Conservation (phyloP, 2,797 vertebrate genomes). For the Pelobates cultripes region DNA sequence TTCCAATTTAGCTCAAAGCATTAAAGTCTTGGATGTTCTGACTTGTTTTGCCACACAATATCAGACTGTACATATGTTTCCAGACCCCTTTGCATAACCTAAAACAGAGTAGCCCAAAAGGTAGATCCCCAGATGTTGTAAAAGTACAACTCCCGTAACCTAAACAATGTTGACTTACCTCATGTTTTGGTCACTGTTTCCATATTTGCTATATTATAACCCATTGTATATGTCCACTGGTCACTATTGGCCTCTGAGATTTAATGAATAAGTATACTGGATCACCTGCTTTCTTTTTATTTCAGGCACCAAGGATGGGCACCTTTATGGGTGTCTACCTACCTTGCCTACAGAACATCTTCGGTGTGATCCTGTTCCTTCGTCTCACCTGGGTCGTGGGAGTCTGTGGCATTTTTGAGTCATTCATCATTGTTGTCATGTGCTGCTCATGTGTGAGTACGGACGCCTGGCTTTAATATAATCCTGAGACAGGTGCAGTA, state of each 20-base stretch:
- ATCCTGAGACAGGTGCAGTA: not conserved
- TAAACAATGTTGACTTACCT: too few relatives aligned
- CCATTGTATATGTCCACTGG: not conserved
- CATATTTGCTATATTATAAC: not conserved
- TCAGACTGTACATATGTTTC: too few relatives aligned
- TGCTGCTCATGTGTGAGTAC: conserved; percentile 95
- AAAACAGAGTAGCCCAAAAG: too few relatives aligned
- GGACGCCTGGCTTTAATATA: not conserved
- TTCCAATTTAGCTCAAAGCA: too few relatives aligned
- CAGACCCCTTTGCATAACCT: too few relatives aligned
- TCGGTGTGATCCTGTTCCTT: conserved; percentile 97
- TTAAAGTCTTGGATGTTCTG: too few relatives aligned
- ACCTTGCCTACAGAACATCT: conserved; percentile 97
- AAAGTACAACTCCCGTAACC: too few relatives aligned
- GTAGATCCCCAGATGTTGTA: too few relatives aligned
- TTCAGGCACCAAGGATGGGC: conserved; percentile 91
- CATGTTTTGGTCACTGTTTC: not conserved
- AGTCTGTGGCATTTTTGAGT: conserved; percentile 88
- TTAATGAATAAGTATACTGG: not conserved
- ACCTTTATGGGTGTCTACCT: conserved; percentile 98
- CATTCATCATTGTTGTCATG: conserved; percentile 95
- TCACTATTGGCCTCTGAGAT: not conserved
- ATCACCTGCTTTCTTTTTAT: not conserved
- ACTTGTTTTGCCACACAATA: too few relatives aligned
- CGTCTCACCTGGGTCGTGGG: conserved; percentile 98